Evolutionary conservation across 2,888 invertebrate genomes (phyloP), one percentile per base, ranked within the genome.

Genomic region (Hypsopygia costalis): DNA sequence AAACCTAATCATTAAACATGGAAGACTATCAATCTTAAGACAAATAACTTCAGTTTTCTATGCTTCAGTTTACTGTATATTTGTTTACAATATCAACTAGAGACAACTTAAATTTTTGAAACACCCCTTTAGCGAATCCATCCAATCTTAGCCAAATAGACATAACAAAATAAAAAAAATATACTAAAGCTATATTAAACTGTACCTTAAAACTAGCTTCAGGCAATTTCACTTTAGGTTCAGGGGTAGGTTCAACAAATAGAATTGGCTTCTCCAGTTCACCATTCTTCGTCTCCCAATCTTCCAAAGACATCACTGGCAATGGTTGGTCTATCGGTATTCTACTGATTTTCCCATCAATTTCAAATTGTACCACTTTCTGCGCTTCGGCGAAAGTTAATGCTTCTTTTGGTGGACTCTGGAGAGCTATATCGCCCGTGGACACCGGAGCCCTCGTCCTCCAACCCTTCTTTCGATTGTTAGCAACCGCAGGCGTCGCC

Each of bases 311-410:
- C 47, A 94, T 91, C 1, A 95, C 85, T 1, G 93, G 92, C 49
- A 95, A 66, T 1, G 92, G 90, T 46, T 95, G 94, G 43, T 92
- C 90, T 29, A 91, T 90, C 0, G 91, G 87, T 43, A 92, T 82
- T 47, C 94, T 91, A 42, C 94, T 92, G 41, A 93, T 91, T 71
- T 93, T 92, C 0, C 95, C 95, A 71, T 95, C 94, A n/a, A 96
- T 90, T 66, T 97, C 95, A 64, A 97, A 94, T 70, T 96, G 95
- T 0, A 97, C 95, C 51, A 94, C 92, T 81, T 94, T 94, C 69
- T 96, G 95, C 1, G 95, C 93, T 67, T 96, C 96, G 21, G 95
- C 94, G 67, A 94, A 96, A 8, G 94, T 94, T 36, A 97, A 82
- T 8, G 93, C 93, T 68, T 94, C 94, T 56, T 92, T 91, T 1